Conservation (phyloP, 2,113 vertebrate genomes). For the Numenius arquata region DNA sequence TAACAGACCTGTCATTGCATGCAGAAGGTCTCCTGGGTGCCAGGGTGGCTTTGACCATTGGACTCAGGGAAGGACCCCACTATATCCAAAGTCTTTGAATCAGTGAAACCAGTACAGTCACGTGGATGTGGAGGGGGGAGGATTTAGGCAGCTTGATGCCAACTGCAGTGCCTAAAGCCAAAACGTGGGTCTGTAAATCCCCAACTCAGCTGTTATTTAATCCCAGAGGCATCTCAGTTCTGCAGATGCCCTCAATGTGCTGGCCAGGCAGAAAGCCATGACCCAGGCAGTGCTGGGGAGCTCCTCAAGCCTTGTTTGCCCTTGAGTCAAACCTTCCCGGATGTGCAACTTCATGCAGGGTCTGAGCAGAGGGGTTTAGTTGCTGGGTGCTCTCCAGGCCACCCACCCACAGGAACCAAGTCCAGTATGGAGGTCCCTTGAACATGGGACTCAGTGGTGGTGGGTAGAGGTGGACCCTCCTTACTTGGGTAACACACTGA, state of each 20-base stretch:
- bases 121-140: fast-evolving
- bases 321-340: neutral
- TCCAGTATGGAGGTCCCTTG: neutral
- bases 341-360: neutral
- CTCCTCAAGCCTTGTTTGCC: neutral
- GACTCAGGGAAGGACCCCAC: neutral
- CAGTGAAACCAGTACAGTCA: neutral
- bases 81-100: neutral
- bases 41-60: neutral
- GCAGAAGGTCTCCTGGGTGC: neutral
- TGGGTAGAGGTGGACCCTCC: neutral
- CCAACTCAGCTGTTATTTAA: neutral
- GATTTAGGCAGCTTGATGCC: neutral
- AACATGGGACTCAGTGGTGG: fast-evolving
- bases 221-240: neutral
- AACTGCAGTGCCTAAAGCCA: neutral
- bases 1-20: neutral
- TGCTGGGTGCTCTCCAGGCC: neutral
- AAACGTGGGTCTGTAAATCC: neutral
- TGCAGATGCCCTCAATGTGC: neutral
- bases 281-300: neutral
- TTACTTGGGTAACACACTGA: neutral
- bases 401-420: neutral
- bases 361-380: neutral
- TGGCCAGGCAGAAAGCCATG: neutral